Evolutionary conservation across 2,797 vertebrate species (phyloP), one percentile per base, ranked within the genome.

Genomic region (Melanotaenia nigrans): DNA sequence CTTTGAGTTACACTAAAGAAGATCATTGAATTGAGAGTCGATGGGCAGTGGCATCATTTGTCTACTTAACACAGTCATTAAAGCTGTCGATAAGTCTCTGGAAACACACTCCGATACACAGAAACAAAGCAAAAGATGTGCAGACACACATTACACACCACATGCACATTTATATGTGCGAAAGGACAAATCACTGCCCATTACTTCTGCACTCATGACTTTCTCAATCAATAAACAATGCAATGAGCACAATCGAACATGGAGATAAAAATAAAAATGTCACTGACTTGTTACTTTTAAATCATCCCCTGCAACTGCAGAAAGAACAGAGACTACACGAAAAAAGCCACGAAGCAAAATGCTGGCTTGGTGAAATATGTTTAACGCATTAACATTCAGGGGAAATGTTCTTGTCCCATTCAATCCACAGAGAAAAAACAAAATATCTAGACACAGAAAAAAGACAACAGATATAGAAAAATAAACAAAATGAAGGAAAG

Each of bases 51-150:
- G 47, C 61, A 60, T 38, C 25, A 75, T 85, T 61, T 74, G 64
- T 83, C 65, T 72, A 40, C 64, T 77, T 74, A 76, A 83, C 24
- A 12, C 35, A 33, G 36, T 22, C 71, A 64, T 49, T 87, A 51
- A 76, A 86, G 6, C 13, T 16, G 54, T 56, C 54, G 5, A 56
- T 56, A 8, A 32, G 24, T 49, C 71, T 77, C 59, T 61, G 40
- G 12, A 69, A 12, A 57, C 35, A 49, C 68, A 75, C 68, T 18
- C 47, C 7, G 47, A 10, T 49, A 49, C 47, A 32, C 28, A 30
- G 54, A 47, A 36, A 28, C 56, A 36, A 36, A 38, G 28, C 28
- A 30, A 30, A 30, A 69, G 47, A 60, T 13, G 20, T 25, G 55
- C 12, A 28, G 3, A 30, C 28, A 30, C 28, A 30, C 28, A 30